These are phyloP conservation scores for Cyprinodon brontotheroides DNA, from an alignment of 2,113 vertebrate genomes.

Conservation along the genomic window DNA sequence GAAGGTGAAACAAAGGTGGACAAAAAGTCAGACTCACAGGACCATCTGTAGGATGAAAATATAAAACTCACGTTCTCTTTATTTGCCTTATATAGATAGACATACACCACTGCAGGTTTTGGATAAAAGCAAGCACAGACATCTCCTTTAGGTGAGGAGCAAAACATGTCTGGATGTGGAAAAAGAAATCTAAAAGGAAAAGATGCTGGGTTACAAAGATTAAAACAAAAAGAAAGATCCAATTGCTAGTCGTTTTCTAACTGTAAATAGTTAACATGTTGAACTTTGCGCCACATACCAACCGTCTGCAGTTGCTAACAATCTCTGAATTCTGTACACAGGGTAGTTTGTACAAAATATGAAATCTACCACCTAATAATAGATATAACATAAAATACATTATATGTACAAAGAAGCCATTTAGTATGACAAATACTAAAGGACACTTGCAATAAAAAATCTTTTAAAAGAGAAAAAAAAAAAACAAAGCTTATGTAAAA, in stretches of 20 bases:
- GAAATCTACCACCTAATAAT: constrained; percentile 98
- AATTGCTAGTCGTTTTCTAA: constrained; percentile 67
- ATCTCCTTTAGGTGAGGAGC: constrained; percentile 71
- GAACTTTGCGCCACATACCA: constrained; percentile 71
- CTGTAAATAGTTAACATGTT: constrained; percentile 71
- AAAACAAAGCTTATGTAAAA: constrained; percentile 74
- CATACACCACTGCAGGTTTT: constrained; percentile 79
- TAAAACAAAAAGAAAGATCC: constrained; percentile 53
- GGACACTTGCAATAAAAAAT: constrained; percentile 88
- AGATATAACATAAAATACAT: constrained; percentile 95
- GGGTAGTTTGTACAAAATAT: constrained; percentile 97
- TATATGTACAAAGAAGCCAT: constrained; percentile 97
- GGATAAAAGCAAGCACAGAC: constrained; percentile 79
- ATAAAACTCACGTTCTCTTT: constrained; percentile 86
- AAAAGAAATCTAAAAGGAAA: constrained; percentile 56
- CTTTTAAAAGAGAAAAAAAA: constrained; percentile 55
- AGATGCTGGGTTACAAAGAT: constrained; percentile 70
- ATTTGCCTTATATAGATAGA: constrained; percentile 82
- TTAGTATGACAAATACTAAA: constrained; percentile 89
- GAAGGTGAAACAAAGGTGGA: too few relatives aligned
- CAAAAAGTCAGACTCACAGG: constrained; percentile 2
- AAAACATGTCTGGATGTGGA: constrained; percentile 67
- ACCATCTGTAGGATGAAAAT: constrained; percentile 80
- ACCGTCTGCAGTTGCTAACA: constrained; percentile 74
- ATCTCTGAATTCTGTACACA: constrained; percentile 90